Percentiles rank a stretch among this genome's conserved stretches.
Conservation (phyloP, 2,888 invertebrate species). For the Fabriciana adippe region DNA sequence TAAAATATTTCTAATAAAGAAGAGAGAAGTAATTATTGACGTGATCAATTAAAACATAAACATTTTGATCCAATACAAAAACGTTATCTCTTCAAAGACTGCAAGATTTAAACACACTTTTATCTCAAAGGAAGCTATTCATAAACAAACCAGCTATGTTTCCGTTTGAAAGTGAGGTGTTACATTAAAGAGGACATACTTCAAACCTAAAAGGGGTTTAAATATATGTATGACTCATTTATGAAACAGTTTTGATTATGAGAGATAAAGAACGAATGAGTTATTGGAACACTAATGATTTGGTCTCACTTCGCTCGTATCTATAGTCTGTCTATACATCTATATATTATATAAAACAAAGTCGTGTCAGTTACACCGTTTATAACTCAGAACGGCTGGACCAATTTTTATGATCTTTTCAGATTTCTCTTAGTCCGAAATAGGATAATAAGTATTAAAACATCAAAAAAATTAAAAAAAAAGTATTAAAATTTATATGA, state of each 20-base stretch:
- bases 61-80: constrained; percentile 12
- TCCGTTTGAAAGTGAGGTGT: constrained; percentile 31
- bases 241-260: not conserved
- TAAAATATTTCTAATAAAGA: not conserved
- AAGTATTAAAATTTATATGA: too few species aligned
- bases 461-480: too few species aligned
- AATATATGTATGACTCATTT: not conserved
- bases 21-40: not conserved
- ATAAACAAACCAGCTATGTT: constrained; percentile 36
- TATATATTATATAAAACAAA: too few species aligned
- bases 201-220: not conserved
- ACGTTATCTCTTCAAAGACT: constrained; percentile 24
- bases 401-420: too few species aligned
- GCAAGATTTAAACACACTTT: constrained; percentile 30
- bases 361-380: too few species aligned
- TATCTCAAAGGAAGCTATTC: constrained; percentile 35
- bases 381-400: too few species aligned
- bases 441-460: too few species aligned
- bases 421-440: too few species aligned
- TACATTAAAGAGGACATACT: constrained; percentile 27
- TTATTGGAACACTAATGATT: too few species aligned
- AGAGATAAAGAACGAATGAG: not conserved
- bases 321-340: too few species aligned
- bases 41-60: constrained; percentile 22
- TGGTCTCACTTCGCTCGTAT: too few species aligned